A percentile compares a stretch with the other conserved stretches of the same genome.
phyloP scores from a whole-genome alignment of 2,797 vertebrate species.

The Cynodonichthys magdalenae region DNA sequence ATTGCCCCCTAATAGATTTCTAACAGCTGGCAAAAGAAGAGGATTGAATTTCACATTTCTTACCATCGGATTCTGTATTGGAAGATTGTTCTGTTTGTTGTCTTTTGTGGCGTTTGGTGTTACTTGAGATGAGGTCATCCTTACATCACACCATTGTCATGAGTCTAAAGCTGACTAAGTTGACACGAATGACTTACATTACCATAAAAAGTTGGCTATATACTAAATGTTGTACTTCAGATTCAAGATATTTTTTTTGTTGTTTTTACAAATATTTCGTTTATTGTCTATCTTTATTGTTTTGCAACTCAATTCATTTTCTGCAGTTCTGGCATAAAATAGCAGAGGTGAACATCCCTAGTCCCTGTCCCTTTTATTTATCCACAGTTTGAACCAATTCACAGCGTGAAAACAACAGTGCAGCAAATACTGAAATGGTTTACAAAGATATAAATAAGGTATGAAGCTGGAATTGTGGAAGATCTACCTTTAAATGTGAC shows the following conservation, averaged over 20 bases:
- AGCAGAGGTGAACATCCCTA: neutral
- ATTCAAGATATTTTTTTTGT: neutral
- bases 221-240: neutral
- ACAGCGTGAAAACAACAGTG: neutral
- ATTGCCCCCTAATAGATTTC: conserved; percentile 76
- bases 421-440: neutral
- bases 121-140: conserved; percentile 24
- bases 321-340: neutral
- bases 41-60: conserved; percentile 63
- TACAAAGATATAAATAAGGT: no score
- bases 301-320: neutral
- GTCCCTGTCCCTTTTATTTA: neutral
- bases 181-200: neutral
- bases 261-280: neutral
- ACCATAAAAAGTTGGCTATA: neutral
- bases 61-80: conserved; percentile 37
- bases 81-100: conserved; percentile 54
- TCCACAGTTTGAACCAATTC: neutral
- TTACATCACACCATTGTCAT: conserved; percentile 5
- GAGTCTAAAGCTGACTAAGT: neutral
- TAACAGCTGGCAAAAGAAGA: conserved; percentile 65
- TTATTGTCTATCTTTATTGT: neutral
- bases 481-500: neutral
- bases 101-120: conserved; percentile 22
- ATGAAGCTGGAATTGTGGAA: neutral